phyloP scores from a whole-genome alignment of 1,140 invertebrate species.

The Arctopsyche grandis region DNA sequence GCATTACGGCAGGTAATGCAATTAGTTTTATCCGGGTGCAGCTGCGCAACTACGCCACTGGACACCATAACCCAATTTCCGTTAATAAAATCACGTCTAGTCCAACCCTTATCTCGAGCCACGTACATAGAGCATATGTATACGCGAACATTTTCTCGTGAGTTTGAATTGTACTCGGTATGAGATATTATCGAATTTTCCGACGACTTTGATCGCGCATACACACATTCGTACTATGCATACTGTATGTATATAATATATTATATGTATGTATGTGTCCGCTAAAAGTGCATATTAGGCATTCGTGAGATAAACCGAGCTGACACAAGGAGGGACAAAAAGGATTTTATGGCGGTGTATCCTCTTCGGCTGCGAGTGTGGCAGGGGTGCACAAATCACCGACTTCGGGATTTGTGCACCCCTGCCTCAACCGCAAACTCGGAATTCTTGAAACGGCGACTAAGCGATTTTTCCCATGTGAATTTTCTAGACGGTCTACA shows the following conservation, averaged over 20 bases:
- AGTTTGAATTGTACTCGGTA: no score
- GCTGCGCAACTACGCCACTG: constrained; percentile 31
- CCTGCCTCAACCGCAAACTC: no score
- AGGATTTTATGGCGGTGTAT: background rate
- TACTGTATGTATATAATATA: no score
- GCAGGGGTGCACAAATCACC: background rate
- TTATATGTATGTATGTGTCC: no score
- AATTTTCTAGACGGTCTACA: no score
- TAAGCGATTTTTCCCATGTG: no score
- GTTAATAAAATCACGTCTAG: constrained; percentile 6
- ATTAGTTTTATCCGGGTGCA: constrained; percentile 38
- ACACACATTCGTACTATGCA: no score
- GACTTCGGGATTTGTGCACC: background rate
- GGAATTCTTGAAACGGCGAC: no score
- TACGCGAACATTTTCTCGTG: no score
- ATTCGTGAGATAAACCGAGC: background rate
- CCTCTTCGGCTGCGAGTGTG: background rate
- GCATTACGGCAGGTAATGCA: constrained; percentile 38
- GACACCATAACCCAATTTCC: constrained; percentile 33
- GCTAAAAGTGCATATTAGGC: constrained; percentile 21
- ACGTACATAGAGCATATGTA: no score
- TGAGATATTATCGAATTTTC: constrained; percentile 1
- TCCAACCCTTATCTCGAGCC: no score
- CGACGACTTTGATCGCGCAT: background rate
- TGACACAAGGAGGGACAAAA: constrained; percentile 28